Conservation (phyloP, 2,888 invertebrate genomes). For the Tipula confusa region DNA sequence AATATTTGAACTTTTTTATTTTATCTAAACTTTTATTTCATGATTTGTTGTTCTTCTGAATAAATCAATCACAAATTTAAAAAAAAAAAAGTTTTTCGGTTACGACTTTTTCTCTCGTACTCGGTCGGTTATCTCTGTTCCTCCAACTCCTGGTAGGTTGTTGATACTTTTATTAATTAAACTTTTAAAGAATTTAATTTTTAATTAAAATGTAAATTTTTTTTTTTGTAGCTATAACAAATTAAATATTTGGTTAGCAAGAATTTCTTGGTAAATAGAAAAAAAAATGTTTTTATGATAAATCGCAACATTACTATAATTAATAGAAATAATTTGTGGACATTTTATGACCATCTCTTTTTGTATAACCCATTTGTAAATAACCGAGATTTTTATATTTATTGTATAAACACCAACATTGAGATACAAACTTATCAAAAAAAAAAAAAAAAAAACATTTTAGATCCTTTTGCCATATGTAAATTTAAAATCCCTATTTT, state of each 20-base stretch:
- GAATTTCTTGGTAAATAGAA: neutral
- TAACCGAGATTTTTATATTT: too few species aligned
- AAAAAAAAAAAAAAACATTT: neutral
- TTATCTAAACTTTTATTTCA: neutral
- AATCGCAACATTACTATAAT: neutral
- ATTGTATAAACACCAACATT: neutral
- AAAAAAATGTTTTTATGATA: neutral
- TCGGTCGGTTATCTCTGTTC: neutral
- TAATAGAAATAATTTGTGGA: neutral
- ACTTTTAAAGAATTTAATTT: neutral
- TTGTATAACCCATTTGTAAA: too few species aligned
- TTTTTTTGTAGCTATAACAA: neutral
- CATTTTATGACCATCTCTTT: neutral
- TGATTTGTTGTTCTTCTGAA: neutral
- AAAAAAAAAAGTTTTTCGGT: neutral
- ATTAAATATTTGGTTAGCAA: neutral
- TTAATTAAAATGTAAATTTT: constrained; percentile 20
- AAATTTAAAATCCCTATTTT: neutral
- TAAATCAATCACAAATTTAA: constrained; percentile 12
- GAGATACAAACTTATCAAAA: neutral
- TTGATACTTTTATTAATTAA: neutral
- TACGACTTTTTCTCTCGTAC: neutral
- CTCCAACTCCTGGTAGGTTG: neutral
- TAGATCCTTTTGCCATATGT: neutral
- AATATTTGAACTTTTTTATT: neutral